Evolutionary conservation across 2,113 vertebrate species (phyloP).

Genomic region (Noctilio leporinus): DNA sequence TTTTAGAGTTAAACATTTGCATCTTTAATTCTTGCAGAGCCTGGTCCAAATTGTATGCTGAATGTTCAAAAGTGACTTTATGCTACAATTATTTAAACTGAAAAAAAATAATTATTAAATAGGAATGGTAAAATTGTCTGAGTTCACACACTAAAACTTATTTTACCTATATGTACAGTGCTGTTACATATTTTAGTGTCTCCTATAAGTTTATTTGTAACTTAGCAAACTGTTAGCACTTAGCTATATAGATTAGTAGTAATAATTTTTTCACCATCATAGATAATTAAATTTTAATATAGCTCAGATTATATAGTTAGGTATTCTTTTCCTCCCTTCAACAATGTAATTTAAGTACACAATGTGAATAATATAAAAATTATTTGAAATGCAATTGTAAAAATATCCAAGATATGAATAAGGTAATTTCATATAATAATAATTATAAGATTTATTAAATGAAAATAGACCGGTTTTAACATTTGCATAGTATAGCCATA

Average conservation of each 20-base stretch:
- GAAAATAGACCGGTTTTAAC: background rate
- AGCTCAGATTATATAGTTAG: background rate
- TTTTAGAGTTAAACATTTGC: background rate
- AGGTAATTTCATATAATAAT: background rate
- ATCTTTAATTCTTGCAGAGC: background rate
- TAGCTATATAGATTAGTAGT: background rate
- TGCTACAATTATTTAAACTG: background rate
- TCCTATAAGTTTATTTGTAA: background rate
- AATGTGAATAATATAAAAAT: background rate
- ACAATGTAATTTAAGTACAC: background rate
- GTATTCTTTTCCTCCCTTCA: background rate
- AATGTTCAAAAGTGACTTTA: background rate
- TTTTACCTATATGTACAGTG: background rate
- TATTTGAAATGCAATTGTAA: background rate
- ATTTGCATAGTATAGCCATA: background rate
- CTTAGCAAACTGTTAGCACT: background rate
- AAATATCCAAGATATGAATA: background rate
- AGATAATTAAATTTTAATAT: constrained; percentile 33
- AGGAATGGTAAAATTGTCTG: background rate
- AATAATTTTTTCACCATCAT: background rate
- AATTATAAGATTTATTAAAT: background rate
- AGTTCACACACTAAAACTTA: background rate
- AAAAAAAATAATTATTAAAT: background rate
- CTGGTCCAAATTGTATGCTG: background rate
- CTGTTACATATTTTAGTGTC: background rate